Base-by-base conservation (phyloP, 2,888 invertebrate species). In the Gastrophysa polygoni region DNA sequence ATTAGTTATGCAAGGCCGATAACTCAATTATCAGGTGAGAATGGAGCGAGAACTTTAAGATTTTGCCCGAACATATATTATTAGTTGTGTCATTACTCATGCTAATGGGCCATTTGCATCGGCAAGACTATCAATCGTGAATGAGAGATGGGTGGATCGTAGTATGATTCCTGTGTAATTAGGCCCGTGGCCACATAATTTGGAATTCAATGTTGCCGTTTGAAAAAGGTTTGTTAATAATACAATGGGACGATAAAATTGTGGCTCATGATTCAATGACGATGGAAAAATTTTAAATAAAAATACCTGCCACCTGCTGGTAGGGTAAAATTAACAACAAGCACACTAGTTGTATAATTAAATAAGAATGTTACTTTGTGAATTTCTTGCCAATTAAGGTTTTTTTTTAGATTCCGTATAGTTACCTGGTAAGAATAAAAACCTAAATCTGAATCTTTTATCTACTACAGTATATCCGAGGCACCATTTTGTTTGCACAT, bases 11-110 rank as follows among this genome's bases (percentile, higher is more conserved):
- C 54, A 54, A 54, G 54, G 54, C 28, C 54, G 43, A 54, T 54
- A 54, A 54, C 54, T 54, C 43, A 54, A 54, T 54, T 54, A 43
- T 38, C 38, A 38, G 38, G 14, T 38, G 38, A 38, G 38, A 38
- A 38, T 14, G 38, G 38, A 14, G n/a, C 38, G 11, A 8, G 14
- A 38, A 38, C 38, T 38, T n/a, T 38, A 14, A 38, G 14, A 4
- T 38, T 38, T 38, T 11, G 38, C 38, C 14, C 11, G 38, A n/a
- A 38, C 4, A 43, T 43, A 38, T 34, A 54, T 54, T 21, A 54
- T 34, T 54, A 54, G 44, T 43, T 43, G 21, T 43, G 54, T 54
- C 54, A 54, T 54, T 54, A 43, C 24, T 43, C 24, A 44, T 44
- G 54, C 10, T 43, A 54, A 54, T 54, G 54, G 38, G 38, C 38